A percentile compares a stretch with the other conserved stretches of the same genome.
These are phyloP conservation scores for Nomada fabriciana DNA, from an alignment of 2,888 invertebrate species.

Conservation along the genomic window DNA sequence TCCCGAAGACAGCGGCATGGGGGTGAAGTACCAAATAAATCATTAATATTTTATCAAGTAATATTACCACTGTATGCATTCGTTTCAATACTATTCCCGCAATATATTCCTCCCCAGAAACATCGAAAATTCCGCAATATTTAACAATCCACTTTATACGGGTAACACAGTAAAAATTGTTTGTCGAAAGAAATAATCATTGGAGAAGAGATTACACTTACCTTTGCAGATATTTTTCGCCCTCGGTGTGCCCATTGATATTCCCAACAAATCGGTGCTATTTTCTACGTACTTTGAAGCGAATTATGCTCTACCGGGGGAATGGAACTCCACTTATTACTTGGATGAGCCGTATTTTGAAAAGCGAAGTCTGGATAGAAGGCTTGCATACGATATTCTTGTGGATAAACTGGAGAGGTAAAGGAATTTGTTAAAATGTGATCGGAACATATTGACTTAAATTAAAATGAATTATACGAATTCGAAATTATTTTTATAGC, in stretches of 20 bases:
- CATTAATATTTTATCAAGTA: slow-evolving; percentile 67
- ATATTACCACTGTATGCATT: slow-evolving; percentile 27
- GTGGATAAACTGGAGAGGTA: slow-evolving; percentile 86
- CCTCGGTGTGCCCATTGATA: slow-evolving; percentile 89
- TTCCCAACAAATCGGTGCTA: slow-evolving; percentile 89
- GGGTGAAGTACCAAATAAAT: slow-evolving; percentile 76
- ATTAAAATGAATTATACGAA: not conserved
- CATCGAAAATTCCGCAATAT: not conserved
- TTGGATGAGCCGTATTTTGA: slow-evolving; percentile 60
- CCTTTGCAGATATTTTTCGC: slow-evolving; percentile 88
- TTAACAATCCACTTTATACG: no score
- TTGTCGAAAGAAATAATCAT: not conserved
- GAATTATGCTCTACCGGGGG: slow-evolving; percentile 88
- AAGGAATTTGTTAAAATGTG: slow-evolving; percentile 59
- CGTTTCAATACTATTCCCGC: not conserved
- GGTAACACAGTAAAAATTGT: not conserved
- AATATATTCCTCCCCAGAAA: slow-evolving; percentile 12
- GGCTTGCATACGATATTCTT: slow-evolving; percentile 86
- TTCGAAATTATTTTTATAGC: slow-evolving; percentile 30
- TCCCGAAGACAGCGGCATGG: slow-evolving; percentile 80
- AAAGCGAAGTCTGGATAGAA: slow-evolving; percentile 85
- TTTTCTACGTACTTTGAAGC: slow-evolving; percentile 91
- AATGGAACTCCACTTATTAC: slow-evolving; percentile 82
- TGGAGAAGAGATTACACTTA: not conserved
- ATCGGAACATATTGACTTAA: not conserved